A percentile compares a stretch with the other conserved stretches of the same genome.
Conservation (phyloP, 64 coral and sea anemone species). For the Platygyra sinensis region DNA sequence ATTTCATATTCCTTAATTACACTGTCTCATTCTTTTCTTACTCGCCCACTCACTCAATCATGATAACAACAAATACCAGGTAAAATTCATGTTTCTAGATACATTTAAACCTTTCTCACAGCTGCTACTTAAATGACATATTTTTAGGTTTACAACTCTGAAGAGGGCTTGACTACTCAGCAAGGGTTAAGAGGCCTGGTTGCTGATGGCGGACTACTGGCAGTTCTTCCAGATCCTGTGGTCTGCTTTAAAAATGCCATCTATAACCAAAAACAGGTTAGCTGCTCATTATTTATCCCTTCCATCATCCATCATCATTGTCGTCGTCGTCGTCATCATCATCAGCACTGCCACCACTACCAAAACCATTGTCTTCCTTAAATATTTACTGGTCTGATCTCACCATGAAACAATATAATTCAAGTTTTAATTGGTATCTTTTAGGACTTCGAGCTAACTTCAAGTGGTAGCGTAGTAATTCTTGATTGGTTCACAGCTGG, state of each 20-base stretch:
- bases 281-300: too few species aligned
- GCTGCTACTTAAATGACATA: neutral
- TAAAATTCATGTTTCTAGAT: neutral
- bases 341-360: too few species aligned
- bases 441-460: conserved; percentile 70
- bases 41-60: too few species aligned
- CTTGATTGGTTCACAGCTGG: conserved; percentile 79
- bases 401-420: too few species aligned
- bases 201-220: conserved; percentile 57
- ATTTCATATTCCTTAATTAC: too few species aligned
- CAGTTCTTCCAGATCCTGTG: conserved; percentile 68
- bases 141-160: conserved; percentile 68
- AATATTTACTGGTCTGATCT: too few species aligned
- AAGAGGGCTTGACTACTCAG: conserved; percentile 55
- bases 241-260: conserved; percentile 84
- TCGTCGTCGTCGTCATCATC: too few species aligned
- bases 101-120: neutral
- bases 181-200: conserved; percentile 39
- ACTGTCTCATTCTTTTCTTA: too few species aligned
- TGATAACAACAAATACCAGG: neutral
- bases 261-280: conserved; percentile 69
- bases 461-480: conserved; percentile 53
- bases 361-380: too few species aligned
- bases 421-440: neutral
- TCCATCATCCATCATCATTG: too few species aligned